Base-by-base conservation (phyloP, 1,140 invertebrate genomes). In the Ips nitidus region DNA sequence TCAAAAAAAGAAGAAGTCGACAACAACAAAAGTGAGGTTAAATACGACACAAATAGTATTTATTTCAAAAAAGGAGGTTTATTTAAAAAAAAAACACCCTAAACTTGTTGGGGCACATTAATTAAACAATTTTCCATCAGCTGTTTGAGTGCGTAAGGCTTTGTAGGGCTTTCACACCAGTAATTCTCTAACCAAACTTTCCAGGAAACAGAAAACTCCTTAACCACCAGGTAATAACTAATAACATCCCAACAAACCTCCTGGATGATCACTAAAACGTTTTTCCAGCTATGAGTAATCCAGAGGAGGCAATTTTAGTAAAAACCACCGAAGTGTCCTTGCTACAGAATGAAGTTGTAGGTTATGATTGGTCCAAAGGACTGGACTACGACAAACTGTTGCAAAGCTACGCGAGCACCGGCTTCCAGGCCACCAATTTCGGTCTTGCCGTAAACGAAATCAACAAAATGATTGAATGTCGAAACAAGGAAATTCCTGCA, bases 371-470 rank as follows among this genome's bases (percentile, higher is more conserved):
- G 85, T 96, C 97, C 78, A 83, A 91, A 73, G 96, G 95, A 4
- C 83, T 98, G 37, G 86, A 99, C 80, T 98, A 97, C 81, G 85
- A 91, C 73, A 87, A 88, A 76, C 79, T 99, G 36, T 84, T 99
- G 2, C 81, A 91, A 67, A 90, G 90, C 37, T 99, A 94, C 79
- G 79, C 85, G 55, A 84, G 86, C 61, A 93, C 90, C 52, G 98
- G 98, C 53, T 99, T 99, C 81, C 98, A 99, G 86, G 95, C 98
- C 1, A 97, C 95, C 0, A 96, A 92, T 85, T 94, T 99, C 82
- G 95, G 93, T 0, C 82, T 90, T 76, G 94, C 95, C 6, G 90
- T 98, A 1, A 84, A 93, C 61, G 94, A 98, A 88, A 91, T 98
- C 56, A 92, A 94, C 73, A 91, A 88, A 87, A 98, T 98, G 96